Base-by-base conservation (phyloP, 2,888 invertebrate species). In the Lepeophtheirus nordmannii region DNA sequence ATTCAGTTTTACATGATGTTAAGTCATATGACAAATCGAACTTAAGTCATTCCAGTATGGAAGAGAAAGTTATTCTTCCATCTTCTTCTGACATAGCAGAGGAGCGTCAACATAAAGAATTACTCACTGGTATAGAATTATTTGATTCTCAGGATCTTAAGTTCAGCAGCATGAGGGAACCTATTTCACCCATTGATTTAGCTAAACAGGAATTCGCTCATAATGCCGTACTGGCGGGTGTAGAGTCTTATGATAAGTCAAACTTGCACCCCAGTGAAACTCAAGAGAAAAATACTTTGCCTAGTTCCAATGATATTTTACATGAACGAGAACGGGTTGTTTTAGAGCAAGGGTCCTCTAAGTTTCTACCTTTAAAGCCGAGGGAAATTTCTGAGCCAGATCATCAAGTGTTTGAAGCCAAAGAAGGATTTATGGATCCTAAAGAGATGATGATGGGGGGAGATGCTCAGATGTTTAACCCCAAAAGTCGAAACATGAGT, bases 401-500 rank as follows among this genome's bases (percentile, higher is more conserved):
- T 30, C 30, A 30, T 30, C 30, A 30, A 30, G 30, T 30, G 7
- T 30, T 30, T 30, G 30, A 30, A 30, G 30, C 30, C 30, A 30
- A 30, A 30, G 30, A 30, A 30, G 30, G 30, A 30, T 30, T 30
- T 30, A 30, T 30, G 30, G 30, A 30, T 30, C 30, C 30, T 7
- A 30, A 30, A 30, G 30, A 30, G 30, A 30, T 30, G 30, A 30
- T 30, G 30, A 30, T 30, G 30, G 7, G 2, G 30, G 53, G 53
- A 46, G 53, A 46, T 17, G 30, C 7, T 30, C 30, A 30, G 30
- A 30, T 30, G 30, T 30, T 30, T 30, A 2, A 30, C 7, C 8
- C 53, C 53, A 46, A 46, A 17, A 46, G 53, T 46, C 53, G 53
- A 17, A 46, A 46, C 53, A 46, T 46, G 53, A 46, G 53, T 46